phyloP scores from a whole-genome alignment of 2,888 invertebrate species.

The Eristalis intricaria region DNA sequence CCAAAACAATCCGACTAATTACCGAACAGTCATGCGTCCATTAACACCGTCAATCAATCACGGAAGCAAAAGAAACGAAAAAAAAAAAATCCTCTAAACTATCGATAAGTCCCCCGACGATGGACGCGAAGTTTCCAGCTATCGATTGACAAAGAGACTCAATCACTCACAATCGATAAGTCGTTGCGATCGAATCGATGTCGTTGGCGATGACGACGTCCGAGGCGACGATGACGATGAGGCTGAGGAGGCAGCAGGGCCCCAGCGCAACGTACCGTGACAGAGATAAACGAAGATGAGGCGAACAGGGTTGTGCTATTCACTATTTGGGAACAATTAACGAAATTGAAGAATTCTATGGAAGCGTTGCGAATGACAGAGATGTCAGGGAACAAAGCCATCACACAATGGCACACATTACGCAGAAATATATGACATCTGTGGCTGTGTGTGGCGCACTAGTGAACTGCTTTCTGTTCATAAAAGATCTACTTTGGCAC shows the following conservation, averaged over 20 bases:
- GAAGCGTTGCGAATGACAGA: constrained; percentile 1
- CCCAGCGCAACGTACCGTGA: too few relatives aligned
- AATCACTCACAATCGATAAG: constrained; percentile 48
- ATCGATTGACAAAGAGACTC: constrained; percentile 31
- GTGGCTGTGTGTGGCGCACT: constrained; percentile 1
- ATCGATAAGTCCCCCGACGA: background rate
- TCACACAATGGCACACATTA: constrained; percentile 21
- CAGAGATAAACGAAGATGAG: background rate
- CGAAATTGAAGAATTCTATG: constrained; percentile 20
- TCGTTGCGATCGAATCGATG: constrained; percentile 17
- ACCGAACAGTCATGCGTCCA: constrained; percentile 31
- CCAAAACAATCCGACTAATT: constrained; percentile 36
- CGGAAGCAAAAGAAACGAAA: background rate
- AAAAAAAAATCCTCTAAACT: background rate
- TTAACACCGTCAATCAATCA: constrained; percentile 56
- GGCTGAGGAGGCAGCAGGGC: background rate
- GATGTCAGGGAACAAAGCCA: constrained; percentile 25
- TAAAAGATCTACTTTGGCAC: constrained; percentile 23
- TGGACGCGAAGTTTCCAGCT: constrained; percentile 6
- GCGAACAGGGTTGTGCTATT: background rate
- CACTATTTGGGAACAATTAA: constrained; percentile 30
- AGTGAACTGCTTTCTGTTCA: constrained; percentile 25
- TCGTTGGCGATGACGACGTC: background rate
- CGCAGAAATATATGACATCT: constrained; percentile 1
- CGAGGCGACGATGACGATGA: background rate